Evolutionary conservation across 2,797 vertebrate species (phyloP).

Genomic region (Garrulus glandarius): DNA sequence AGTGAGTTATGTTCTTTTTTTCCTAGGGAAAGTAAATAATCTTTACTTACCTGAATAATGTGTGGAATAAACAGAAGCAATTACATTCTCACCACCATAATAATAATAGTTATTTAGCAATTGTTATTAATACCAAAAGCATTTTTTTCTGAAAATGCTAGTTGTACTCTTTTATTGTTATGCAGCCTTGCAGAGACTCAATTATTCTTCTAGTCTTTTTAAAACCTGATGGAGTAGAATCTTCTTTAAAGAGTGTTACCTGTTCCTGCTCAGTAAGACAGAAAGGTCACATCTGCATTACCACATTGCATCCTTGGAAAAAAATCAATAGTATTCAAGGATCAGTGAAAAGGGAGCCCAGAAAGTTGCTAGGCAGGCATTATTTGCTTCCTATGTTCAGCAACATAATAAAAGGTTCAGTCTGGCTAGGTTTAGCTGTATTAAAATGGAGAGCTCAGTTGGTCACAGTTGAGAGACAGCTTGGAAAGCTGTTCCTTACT

Average conservation of each 20-base stretch:
- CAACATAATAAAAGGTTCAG: background rate
- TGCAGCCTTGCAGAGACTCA: background rate
- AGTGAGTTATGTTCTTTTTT: background rate
- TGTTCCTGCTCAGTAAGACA: background rate
- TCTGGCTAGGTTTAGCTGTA: background rate
- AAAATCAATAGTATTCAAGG: background rate
- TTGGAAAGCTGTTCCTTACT: background rate
- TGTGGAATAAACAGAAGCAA: background rate
- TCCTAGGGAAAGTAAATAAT: background rate
- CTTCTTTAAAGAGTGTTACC: background rate
- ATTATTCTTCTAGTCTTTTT: background rate
- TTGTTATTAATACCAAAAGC: background rate
- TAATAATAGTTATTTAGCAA: background rate
- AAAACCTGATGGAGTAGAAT: background rate
- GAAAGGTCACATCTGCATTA: background rate
- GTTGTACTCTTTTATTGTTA: background rate
- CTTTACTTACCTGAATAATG: background rate
- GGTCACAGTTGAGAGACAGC: background rate
- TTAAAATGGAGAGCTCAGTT: background rate
- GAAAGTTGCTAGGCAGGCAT: background rate
- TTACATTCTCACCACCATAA: background rate
- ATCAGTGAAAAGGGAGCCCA: background rate
- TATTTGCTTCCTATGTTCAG: background rate
- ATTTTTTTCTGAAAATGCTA: background rate
- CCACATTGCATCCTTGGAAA: background rate